Conservation (phyloP, 1,140 invertebrate species). For the Lepidurus arcticus region DNA sequence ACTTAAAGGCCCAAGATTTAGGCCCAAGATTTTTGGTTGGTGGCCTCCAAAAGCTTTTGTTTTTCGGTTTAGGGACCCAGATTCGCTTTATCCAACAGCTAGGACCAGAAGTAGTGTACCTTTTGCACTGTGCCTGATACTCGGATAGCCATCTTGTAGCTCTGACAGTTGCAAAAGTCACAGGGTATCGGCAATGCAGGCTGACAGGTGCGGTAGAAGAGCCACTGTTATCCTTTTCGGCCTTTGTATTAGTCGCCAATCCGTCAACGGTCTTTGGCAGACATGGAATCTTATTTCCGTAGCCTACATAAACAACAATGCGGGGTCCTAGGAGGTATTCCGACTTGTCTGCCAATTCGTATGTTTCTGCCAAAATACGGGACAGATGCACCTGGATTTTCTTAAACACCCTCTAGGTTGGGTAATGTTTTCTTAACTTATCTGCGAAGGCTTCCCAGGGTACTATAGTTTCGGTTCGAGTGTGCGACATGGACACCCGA, state of each 20-base stretch:
- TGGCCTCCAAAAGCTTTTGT: neutral
- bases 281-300: neutral
- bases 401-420: neutral
- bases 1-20: neutral
- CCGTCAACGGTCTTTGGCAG: constrained; percentile 13
- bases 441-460: neutral
- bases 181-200: neutral
- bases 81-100: neutral
- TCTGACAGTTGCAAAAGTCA: neutral
- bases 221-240: constrained; percentile 7
- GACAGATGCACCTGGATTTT: neutral
- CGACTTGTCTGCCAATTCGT: too few species aligned
- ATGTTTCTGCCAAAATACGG: neutral
- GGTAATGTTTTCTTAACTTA: constrained; percentile 22
- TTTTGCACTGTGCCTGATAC: neutral
- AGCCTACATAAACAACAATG: neutral
- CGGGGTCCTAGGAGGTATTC: too few species aligned
- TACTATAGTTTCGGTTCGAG: neutral
- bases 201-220: constrained; percentile 13
- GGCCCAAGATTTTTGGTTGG: neutral
- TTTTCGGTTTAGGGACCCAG: neutral
- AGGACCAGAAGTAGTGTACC: neutral
- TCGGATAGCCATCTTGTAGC: neutral
- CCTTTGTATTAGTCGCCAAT: constrained; percentile 15
- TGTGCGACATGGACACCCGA: neutral